Percentiles rank a stretch among this genome's conserved stretches.
These are phyloP conservation scores for Apis florea DNA, from an alignment of 1,140 invertebrate species.

Conservation along the genomic window DNA sequence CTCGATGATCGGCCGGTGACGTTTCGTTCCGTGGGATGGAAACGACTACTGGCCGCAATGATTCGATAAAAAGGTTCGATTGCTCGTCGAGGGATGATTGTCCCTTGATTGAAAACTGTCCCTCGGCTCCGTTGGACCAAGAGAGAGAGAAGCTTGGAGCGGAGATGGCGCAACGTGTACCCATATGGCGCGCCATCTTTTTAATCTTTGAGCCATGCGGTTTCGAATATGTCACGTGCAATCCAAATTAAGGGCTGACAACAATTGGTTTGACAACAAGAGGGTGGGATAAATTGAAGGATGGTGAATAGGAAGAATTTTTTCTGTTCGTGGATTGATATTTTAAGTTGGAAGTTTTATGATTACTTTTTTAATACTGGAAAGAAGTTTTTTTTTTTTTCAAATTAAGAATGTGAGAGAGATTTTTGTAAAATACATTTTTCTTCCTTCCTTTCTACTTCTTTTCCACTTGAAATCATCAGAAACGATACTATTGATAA, in stretches of 20 bases:
- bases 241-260: constrained; percentile 7
- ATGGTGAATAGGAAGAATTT: too few species aligned
- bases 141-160: constrained; percentile 24
- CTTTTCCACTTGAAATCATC: too few species aligned
- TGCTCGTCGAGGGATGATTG: constrained; percentile 73
- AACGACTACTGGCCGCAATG: constrained; percentile 55
- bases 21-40: constrained; percentile 45
- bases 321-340: background rate
- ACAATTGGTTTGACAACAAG: background rate
- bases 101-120: constrained; percentile 73
- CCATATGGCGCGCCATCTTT: constrained; percentile 43
- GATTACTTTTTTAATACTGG: too few species aligned
- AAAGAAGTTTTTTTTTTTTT: too few species aligned
- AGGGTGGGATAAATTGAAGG: background rate
- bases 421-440: too few species aligned
- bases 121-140: constrained; percentile 62
- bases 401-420: too few species aligned
- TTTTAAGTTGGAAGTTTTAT: too few species aligned
- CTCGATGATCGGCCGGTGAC: constrained; percentile 50
- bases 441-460: too few species aligned
- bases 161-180: constrained; percentile 13
- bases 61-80: constrained; percentile 70
- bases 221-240: constrained; percentile 30
- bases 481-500: too few species aligned
- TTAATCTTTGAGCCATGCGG: constrained; percentile 40